phyloP scores from a whole-genome alignment of 2,113 vertebrate species.

The Sterrhoptilus dennistouni region DNA sequence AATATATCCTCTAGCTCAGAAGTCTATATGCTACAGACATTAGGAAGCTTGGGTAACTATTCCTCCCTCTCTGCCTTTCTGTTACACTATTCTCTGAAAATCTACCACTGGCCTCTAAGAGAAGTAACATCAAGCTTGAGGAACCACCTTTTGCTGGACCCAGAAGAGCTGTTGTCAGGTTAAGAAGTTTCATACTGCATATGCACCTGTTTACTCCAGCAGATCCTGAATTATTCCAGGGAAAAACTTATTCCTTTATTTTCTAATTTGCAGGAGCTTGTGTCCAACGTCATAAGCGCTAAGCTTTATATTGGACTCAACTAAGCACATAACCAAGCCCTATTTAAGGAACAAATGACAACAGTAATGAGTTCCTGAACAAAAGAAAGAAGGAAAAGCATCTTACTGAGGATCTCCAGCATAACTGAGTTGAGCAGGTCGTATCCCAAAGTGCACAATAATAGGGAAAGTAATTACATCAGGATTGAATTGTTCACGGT shows the following conservation, averaged over 20 bases:
- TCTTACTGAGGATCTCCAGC: conserved; percentile 99
- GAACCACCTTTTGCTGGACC: neutral
- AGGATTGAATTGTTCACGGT: conserved; percentile 96
- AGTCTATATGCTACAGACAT: neutral
- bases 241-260: neutral
- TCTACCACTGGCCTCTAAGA: accelerated
- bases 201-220: neutral
- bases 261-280: neutral
- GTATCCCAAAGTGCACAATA: conserved; percentile 97
- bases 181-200: neutral
- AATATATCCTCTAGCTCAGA: neutral
- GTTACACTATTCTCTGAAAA: neutral
- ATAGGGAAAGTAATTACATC: conserved; percentile 99
- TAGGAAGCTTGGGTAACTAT: neutral
- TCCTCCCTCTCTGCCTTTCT: neutral
- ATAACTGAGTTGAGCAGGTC: conserved; percentile 97
- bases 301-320: neutral
- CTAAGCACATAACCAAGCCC: neutral
- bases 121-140: neutral
- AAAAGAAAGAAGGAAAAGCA: conserved; percentile 40
- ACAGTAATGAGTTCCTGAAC: neutral
- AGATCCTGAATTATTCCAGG: neutral
- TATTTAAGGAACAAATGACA: neutral
- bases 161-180: neutral
- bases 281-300: neutral